phyloP scores from a whole-genome alignment of 2,888 invertebrate genomes.

The Lepidonotus clava region DNA sequence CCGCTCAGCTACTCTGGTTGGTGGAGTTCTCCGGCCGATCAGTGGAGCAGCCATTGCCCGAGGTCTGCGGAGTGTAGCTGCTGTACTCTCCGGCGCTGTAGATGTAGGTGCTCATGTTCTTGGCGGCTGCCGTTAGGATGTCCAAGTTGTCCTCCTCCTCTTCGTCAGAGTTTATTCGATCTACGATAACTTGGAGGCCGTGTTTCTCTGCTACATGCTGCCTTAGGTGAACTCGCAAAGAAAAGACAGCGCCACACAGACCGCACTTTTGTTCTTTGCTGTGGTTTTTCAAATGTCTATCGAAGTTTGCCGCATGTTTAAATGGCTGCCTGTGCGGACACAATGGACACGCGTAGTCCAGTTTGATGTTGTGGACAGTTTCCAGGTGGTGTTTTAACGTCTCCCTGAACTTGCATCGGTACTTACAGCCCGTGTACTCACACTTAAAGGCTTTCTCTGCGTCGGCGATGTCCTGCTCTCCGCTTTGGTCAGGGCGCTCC shows the following conservation, averaged over 20 bases:
- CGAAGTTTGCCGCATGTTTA: constrained; percentile 28
- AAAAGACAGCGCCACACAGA: constrained; percentile 38
- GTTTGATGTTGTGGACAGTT: constrained; percentile 34
- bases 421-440: constrained; percentile 31
- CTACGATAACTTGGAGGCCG: constrained; percentile 41
- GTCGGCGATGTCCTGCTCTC: not conserved
- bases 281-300: constrained; percentile 47
- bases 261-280: constrained; percentile 43
- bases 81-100: constrained; percentile 51
- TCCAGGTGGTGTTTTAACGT: constrained; percentile 36
- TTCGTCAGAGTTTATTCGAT: constrained; percentile 37
- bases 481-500: not conserved
- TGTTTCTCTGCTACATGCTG: constrained; percentile 50
- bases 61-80: constrained; percentile 47
- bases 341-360: constrained; percentile 33
- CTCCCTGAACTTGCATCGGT: constrained; percentile 28
- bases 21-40: constrained; percentile 19
- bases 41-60: constrained; percentile 22
- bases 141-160: constrained; percentile 25
- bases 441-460: constrained; percentile 41
- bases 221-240: constrained; percentile 44
- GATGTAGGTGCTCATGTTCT: constrained; percentile 44
- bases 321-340: constrained; percentile 49
- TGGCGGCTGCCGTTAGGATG: constrained; percentile 23
- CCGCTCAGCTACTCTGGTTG: constrained; percentile 31